These are phyloP conservation scores for Eospalax fontanierii DNA, from an alignment of 2,797 vertebrate species.

Conservation along the genomic window DNA sequence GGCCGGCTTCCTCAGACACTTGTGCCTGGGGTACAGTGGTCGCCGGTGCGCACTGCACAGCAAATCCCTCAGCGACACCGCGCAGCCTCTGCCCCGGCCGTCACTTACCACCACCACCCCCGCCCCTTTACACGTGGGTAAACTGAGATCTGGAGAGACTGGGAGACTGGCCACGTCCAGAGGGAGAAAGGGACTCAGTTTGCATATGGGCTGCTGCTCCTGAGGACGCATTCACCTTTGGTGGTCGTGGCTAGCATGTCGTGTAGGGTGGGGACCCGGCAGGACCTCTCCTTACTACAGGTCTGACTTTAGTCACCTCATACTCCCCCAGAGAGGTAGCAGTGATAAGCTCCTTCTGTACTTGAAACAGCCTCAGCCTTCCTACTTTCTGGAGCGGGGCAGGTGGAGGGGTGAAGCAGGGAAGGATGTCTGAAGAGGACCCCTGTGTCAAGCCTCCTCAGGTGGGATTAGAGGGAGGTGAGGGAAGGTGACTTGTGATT, in stretches of 20 bases:
- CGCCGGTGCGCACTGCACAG: background rate
- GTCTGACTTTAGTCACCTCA: background rate
- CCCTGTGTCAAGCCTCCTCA: background rate
- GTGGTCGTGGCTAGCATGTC: background rate
- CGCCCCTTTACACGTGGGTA: slow-evolving; percentile 38
- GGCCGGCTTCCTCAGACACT: background rate
- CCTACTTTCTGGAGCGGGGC: background rate
- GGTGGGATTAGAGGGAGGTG: background rate
- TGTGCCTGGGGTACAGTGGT: background rate
- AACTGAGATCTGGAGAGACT: slow-evolving; percentile 43
- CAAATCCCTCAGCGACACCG: background rate
- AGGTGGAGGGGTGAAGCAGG: background rate
- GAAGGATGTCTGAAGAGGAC: background rate
- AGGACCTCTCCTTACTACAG: background rate
- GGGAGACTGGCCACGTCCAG: background rate
- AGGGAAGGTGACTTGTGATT: background rate
- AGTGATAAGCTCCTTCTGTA: background rate
- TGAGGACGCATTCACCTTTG: background rate
- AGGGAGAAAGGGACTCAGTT: background rate
- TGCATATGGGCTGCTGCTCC: background rate
- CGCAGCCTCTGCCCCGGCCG: background rate
- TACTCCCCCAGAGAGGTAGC: background rate
- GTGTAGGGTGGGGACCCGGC: background rate
- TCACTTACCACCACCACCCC: background rate
- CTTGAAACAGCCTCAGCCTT: background rate